Conservation (phyloP, 2,113 vertebrate genomes). For the Calypte anna region DNA sequence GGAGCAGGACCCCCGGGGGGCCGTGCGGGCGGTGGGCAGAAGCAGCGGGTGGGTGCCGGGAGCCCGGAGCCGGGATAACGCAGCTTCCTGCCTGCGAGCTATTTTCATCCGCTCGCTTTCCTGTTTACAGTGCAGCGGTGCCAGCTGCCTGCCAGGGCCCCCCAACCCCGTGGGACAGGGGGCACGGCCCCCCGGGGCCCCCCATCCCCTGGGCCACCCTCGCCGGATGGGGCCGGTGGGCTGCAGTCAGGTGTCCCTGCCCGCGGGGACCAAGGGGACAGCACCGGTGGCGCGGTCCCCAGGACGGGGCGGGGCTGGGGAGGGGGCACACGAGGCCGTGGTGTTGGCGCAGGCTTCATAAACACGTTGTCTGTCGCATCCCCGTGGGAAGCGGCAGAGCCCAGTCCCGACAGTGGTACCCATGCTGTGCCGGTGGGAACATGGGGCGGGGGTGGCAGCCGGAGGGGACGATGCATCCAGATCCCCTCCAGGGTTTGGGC, state of each 20-base stretch:
- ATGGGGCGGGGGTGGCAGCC: neutral
- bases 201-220: rapidly evolving
- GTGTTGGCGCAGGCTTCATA: neutral
- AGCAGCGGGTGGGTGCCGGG: neutral
- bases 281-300: rapidly evolving
- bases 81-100: conserved; percentile 60
- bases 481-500: neutral
- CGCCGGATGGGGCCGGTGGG: neutral
- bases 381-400: neutral
- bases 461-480: rapidly evolving
- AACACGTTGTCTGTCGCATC: neutral
- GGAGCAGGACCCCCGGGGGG: rapidly evolving
- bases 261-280: rapidly evolving
- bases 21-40: rapidly evolving
- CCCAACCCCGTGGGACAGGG: rapidly evolving
- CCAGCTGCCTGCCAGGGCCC: conserved; percentile 39
- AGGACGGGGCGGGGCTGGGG: neutral
- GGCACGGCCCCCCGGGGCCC: neutral
- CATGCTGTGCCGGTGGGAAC: rapidly evolving
- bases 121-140: conserved; percentile 51
- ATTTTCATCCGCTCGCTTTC: conserved; percentile 74
- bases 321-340: neutral
- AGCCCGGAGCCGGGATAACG: conserved; percentile 19
- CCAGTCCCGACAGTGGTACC: neutral
- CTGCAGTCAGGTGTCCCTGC: neutral